These are phyloP conservation scores for Melanotaenia maccullochi DNA, from an alignment of 2,797 vertebrate genomes.

Conservation along the genomic window DNA sequence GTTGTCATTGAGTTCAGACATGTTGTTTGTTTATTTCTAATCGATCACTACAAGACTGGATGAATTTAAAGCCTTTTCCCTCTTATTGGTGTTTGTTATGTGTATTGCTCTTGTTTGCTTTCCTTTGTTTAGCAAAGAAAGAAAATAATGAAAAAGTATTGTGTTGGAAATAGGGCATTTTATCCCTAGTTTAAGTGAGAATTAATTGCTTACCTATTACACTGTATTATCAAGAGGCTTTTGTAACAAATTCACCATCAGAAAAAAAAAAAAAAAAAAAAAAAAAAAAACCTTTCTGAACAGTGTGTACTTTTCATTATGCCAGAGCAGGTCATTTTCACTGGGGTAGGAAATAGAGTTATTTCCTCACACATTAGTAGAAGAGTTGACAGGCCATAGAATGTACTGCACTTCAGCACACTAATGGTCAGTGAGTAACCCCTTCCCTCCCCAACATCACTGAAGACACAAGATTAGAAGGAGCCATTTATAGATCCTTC, in stretches of 20 bases:
- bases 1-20: background rate
- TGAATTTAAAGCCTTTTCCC: background rate
- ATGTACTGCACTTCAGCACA: slow-evolving; percentile 71
- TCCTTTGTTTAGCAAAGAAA: background rate
- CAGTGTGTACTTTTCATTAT: slow-evolving; percentile 54
- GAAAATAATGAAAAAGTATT: background rate
- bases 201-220: slow-evolving; percentile 5
- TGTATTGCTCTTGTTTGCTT: background rate
- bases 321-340: slow-evolving; percentile 64
- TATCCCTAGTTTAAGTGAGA: slow-evolving; percentile 1
- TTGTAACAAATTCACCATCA: slow-evolving; percentile 30
- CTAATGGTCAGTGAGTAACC: slow-evolving; percentile 78
- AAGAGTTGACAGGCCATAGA: slow-evolving; percentile 75
- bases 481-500: slow-evolving; percentile 67
- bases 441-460: slow-evolving; percentile 33
- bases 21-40: background rate
- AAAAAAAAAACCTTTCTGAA: slow-evolving; percentile 26
- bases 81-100: background rate
- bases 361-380: slow-evolving; percentile 75
- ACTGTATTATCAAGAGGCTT: slow-evolving; percentile 25
- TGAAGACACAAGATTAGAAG: slow-evolving; percentile 51
- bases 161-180: background rate
- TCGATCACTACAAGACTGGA: background rate
- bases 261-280: slow-evolving; percentile 25
- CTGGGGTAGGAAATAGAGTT: slow-evolving; percentile 68